Evolutionary conservation across 2,113 vertebrate species (phyloP).

Genomic region (Collichthys lucidus): DNA sequence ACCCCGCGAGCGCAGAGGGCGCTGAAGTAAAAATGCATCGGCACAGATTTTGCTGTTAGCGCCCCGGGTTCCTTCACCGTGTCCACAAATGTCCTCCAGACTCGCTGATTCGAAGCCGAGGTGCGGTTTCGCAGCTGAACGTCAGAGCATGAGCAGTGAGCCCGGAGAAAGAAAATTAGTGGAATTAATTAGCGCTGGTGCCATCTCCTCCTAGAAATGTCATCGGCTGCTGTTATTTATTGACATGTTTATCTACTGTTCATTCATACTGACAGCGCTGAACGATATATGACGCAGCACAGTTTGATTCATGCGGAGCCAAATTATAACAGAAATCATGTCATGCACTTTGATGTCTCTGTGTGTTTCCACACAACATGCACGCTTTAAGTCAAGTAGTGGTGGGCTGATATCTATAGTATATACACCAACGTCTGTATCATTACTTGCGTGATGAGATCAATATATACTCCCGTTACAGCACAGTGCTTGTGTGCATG

Average conservation of each 20-base stretch:
- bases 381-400: too few species aligned
- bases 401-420: too few species aligned
- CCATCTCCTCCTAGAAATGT: too few species aligned
- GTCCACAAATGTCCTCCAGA: not conserved
- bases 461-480: too few species aligned
- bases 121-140: not conserved
- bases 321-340: too few species aligned
- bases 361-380: not conserved
- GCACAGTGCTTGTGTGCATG: too few species aligned
- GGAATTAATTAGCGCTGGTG: not conserved
- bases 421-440: too few species aligned
- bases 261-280: not conserved
- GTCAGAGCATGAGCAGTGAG: not conserved
- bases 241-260: not conserved
- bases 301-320: too few species aligned
- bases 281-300: not conserved
- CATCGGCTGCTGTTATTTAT: too few species aligned
- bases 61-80: not conserved
- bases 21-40: constrained; percentile 7
- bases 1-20: not conserved
- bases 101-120: not conserved
- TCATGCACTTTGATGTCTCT: not conserved
- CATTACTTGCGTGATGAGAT: too few species aligned
- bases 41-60: not conserved
- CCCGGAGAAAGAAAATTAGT: not conserved